Conservation (phyloP, 1,140 invertebrate genomes). For the Procambarus clarkii region DNA sequence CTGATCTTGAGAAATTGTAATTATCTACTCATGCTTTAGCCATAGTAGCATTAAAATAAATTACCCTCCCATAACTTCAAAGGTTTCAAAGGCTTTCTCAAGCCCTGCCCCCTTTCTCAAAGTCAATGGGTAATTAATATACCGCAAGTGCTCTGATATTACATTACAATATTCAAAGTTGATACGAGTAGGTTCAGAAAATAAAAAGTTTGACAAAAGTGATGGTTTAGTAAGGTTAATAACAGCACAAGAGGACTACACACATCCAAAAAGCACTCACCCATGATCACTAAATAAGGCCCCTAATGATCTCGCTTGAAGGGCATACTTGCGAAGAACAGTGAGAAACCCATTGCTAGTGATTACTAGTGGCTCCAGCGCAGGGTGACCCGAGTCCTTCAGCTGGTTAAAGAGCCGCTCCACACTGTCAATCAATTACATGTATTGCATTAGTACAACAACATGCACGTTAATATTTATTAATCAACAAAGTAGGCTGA, state of each 20-base stretch:
- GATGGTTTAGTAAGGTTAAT: neutral
- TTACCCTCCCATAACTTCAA: too few relatives aligned
- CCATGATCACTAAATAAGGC: conserved; percentile 53
- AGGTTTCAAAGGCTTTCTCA: too few relatives aligned
- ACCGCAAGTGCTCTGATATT: neutral
- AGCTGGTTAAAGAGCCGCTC: conserved; percentile 61
- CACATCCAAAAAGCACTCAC: conserved; percentile 1
- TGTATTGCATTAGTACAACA: neutral
- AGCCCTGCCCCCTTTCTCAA: too few relatives aligned
- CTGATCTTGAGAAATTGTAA: too few relatives aligned
- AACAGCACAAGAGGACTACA: neutral
- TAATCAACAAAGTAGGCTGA: neutral
- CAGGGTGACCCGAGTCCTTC: conserved; percentile 55
- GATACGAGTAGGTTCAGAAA: neutral
- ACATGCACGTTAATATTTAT: neutral
- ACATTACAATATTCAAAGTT: neutral
- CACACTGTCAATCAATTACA: conserved; percentile 26
- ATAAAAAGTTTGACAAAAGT: neutral
- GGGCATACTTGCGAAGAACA: conserved; percentile 45
- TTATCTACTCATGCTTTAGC: too few relatives aligned
- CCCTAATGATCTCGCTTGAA: conserved; percentile 53
- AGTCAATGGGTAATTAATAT: too few relatives aligned
- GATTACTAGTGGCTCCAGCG: conserved; percentile 47
- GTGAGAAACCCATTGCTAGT: conserved; percentile 47
- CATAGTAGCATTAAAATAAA: too few relatives aligned